Base-by-base conservation (phyloP, 2,888 invertebrate genomes). In the Nesidiocoris tenuis region DNA sequence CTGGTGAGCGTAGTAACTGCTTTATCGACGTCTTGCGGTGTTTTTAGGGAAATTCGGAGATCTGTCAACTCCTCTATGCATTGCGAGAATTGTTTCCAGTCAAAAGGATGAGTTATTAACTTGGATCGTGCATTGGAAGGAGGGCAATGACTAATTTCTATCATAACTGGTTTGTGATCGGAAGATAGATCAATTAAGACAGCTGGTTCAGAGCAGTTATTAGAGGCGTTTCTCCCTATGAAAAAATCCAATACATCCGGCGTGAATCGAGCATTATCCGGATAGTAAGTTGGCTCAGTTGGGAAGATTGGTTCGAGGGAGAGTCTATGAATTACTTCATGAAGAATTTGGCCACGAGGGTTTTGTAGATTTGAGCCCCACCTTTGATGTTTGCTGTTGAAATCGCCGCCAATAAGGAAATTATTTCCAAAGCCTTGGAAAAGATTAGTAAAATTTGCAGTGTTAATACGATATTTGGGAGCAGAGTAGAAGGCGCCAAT, bases 151-250 rank as follows among this genome's bases (percentile, higher is more conserved):
- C 70, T 24, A 18, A 70, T 22, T 55, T 61, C 72, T 21, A 61
- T 72, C 18, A 72, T 24, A 21, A 61, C 72, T 39, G 72, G 72
- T 24, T 54, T 23, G 61, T 72, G 72, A 18, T 61, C 72, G 19
- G 72, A 70, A 59, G 70, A 72, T n/a, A 71, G 23, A 1, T 57
- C 71, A 21, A 23, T 19, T 1, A 71, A 1, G 19, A 68, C 68
- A 16, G 2, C 1, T n/a, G 68, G 68, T 2, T 1, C n/a, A 7
- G 24, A 1, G 22, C 71, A 71, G 22, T 61, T 17, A 39, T 71
- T 19, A 16, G 61, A 24, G 7, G 61, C 25, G 18, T 22, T 9
- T 56, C 56, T 68, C 9, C 68, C 68, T 12, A 68, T 21, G 57
- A 68, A 68, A 21, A 68, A 56, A 18, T 68, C 57, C 19, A 68